Conservation (phyloP, 2,113 vertebrate species). For the Callorhinus ursinus region DNA sequence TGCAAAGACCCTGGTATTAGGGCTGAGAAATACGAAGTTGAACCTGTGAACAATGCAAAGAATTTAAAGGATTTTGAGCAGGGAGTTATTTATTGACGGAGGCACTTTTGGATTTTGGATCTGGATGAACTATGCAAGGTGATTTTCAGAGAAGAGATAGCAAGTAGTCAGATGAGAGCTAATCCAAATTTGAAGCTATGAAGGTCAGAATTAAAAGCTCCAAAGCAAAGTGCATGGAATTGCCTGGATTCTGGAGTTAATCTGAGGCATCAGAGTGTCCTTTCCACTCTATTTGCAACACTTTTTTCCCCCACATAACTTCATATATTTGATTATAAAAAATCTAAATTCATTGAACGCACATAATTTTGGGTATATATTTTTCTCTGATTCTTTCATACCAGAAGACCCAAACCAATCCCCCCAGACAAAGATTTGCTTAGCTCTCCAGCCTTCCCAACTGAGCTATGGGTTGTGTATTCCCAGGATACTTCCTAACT, state of each 20-base stretch:
- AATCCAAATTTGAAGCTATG: not conserved
- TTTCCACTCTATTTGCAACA: not conserved
- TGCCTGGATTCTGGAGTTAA: not conserved
- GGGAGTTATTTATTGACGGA: not conserved
- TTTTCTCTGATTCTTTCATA: not conserved
- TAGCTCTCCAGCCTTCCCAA: not conserved
- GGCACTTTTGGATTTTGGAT: not conserved
- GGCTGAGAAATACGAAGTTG: not conserved
- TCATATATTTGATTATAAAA: not conserved
- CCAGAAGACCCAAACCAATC: not conserved
- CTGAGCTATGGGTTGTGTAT: not conserved
- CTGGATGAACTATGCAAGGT: not conserved
- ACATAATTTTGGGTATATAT: not conserved
- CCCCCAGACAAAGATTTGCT: conserved; percentile 1
- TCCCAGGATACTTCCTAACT: not conserved
- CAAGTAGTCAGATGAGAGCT: not conserved
- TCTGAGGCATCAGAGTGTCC: not conserved
- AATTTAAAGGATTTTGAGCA: not conserved
- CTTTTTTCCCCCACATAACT: not conserved
- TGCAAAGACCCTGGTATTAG: not conserved
- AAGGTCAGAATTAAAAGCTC: not conserved
- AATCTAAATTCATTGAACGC: not conserved
- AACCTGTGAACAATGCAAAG: not conserved
- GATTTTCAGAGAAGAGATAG: not conserved
- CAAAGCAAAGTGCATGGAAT: not conserved